Evolutionary conservation across 2,888 invertebrate genomes (phyloP).

Genomic region (Galerucella calmariensis): DNA sequence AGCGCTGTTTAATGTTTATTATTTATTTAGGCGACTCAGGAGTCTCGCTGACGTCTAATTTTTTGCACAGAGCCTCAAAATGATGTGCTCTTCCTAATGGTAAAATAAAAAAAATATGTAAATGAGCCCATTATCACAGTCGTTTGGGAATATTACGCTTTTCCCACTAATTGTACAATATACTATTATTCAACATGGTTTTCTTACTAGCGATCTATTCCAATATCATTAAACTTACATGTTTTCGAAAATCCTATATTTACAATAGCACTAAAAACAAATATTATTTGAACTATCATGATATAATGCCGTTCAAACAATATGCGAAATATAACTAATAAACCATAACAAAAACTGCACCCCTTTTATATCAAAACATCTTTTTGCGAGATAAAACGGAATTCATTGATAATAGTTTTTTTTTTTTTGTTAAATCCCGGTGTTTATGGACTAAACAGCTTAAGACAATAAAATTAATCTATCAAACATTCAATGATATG

Average conservation of each 20-base stretch:
- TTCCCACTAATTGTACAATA: too few relatives aligned
- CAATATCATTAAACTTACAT: neutral
- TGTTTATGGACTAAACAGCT: neutral
- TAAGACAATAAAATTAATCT: slow-evolving; percentile 2
- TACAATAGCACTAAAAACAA: neutral
- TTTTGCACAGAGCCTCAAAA: too few relatives aligned
- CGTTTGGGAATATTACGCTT: too few relatives aligned
- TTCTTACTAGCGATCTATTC: neutral
- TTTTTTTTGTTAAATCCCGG: neutral
- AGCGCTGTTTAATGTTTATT: too few relatives aligned
- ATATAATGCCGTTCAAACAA: neutral
- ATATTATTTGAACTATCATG: neutral
- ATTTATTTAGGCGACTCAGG: too few relatives aligned
- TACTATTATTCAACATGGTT: too few relatives aligned
- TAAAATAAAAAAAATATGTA: too few relatives aligned
- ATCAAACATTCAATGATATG: neutral
- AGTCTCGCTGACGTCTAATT: too few relatives aligned
- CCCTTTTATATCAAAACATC: neutral
- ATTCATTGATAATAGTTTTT: neutral
- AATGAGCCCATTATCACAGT: too few relatives aligned
- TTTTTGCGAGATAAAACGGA: neutral
- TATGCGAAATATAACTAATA: neutral
- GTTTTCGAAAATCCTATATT: neutral
- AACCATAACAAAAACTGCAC: neutral
- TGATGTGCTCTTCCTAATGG: too few relatives aligned